Base-by-base conservation (phyloP, 2,113 vertebrate species). In the Gymnogyps californianus region DNA sequence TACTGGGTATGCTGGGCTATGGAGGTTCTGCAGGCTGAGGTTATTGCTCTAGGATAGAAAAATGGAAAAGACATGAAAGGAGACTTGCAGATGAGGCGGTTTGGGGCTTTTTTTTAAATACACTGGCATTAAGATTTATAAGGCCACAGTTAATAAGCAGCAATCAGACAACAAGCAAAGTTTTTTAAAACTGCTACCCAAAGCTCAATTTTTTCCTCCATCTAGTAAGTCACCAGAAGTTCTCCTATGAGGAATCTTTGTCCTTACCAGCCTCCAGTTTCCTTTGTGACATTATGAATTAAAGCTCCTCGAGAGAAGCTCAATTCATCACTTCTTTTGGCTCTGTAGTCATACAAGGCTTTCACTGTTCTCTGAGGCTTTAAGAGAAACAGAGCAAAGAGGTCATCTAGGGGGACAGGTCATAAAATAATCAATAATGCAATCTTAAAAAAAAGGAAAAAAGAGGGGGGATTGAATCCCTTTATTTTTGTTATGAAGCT, bases 261-360 rank as follows among this genome's bases (percentile, higher is more conserved):
- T 58, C 84, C 99, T 99, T 98, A 99, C 99, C 99, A 99, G 96
- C 99, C 99, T 46, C 98, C 98, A 3, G 95, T 98, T 83, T 99
- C 98, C 96, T 99, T 99, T 77, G 97, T 98, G 54, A 99, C 99
- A 24, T 99, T 99, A 98, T 99, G 98, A 97, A 99, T 99, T 95
- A 99, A 93, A 91, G 98, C 99, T 9, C 99, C 99, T 21, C 98
- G 98, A 93, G 83, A 98, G 97, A 99, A 99, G 96, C 94, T 99
- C 94, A 99, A 96, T 96, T 99, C 99, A 69, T 99, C 99, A 2
- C 96, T 58, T 71, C 96, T 98, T 96, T 95, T 98, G 58, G 99
- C 98, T 96, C 97, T 98, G 98, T 99, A 99, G 97, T 98, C 98
- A 61, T 99, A 99, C 55, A 99, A 74, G 29, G 99, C 99, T 93